Evolutionary conservation across 2,797 vertebrate species (phyloP), one percentile per base, ranked within the genome.

Genomic region (Pitangus sulphuratus): DNA sequence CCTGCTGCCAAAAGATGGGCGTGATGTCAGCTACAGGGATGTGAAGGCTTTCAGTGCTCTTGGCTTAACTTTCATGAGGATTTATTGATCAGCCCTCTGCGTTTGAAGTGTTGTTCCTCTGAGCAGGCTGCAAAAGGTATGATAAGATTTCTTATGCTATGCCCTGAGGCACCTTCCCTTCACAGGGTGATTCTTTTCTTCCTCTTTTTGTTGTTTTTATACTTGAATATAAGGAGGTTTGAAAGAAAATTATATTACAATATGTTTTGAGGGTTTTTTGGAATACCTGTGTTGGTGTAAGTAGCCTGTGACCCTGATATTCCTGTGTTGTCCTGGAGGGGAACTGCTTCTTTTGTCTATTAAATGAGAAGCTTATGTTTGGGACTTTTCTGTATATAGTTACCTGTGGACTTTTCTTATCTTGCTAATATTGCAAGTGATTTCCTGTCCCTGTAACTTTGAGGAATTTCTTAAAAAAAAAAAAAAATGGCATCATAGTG

Each of bases 381-480:
- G 6, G 15, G 19, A 39, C 4, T n/a, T 19, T 61, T 47, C 11
- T 58, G 5, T 37, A 9, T 4, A 0, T 6, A 18, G 8, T 12
- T 75, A 15, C 31, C 21, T 76, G 30, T 35, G 13, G 11, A 17
- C 4, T 42, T 3, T 14, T 64, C 26, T 39, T 39, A 2, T 14
- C 33, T 69, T 13, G 3, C 12, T 47, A 72, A 40, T 1, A 0
- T 8, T 47, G 16, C 17, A 31, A 17, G 4, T 60, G 28, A 51
- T 15, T 62, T 83, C 3, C 12, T 51, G 13, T 24, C n/a, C 21
- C 6, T 89, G 1, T 33, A 47, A 25, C 10, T 54, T 42, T 21
- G 45, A 45, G 50, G 20, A 54, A 74, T 56, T 79, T 37, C 26
- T 30, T 5, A 56, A 62, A 66, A 3, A 22, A 4, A 48, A 65